Evolutionary conservation across 2,888 invertebrate species (phyloP).

Genomic region (Cantharis rufa): DNA sequence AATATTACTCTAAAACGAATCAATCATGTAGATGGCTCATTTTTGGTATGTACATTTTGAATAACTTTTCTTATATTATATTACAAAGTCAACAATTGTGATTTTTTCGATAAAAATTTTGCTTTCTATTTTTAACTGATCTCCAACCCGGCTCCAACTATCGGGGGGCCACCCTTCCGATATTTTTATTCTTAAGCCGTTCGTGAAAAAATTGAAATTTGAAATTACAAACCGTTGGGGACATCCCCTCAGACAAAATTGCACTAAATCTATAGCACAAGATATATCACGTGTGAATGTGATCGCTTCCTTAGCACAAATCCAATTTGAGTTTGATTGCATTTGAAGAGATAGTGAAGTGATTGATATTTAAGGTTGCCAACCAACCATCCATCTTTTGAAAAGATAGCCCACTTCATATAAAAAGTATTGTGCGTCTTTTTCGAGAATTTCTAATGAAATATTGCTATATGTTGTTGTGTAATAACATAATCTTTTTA

Average conservation of each 20-base stretch:
- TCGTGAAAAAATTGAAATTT: too few relatives aligned
- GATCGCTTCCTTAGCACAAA: neutral
- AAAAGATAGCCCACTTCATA: neutral
- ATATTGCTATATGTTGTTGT: neutral
- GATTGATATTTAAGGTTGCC: neutral
- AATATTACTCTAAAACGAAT: neutral
- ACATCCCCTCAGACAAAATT: neutral
- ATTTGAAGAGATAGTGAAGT: neutral
- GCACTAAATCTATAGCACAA: neutral
- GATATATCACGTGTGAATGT: neutral
- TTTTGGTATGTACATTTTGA: neutral
- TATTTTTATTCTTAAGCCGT: neutral
- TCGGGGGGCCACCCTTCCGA: too few relatives aligned
- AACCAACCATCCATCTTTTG: neutral
- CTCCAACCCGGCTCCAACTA: neutral
- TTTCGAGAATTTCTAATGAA: neutral
- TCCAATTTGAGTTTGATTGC: neutral
- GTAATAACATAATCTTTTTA: neutral
- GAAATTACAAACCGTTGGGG: neutral
- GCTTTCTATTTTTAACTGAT: neutral
- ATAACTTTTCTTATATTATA: neutral
- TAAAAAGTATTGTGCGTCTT: neutral
- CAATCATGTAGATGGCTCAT: neutral
- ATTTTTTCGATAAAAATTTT: neutral
- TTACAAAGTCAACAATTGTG: too few relatives aligned